A percentile compares a stretch with the other conserved stretches of the same genome.
Conservation (phyloP, 2,888 invertebrate species). For the Asteroscopus sphinx region DNA sequence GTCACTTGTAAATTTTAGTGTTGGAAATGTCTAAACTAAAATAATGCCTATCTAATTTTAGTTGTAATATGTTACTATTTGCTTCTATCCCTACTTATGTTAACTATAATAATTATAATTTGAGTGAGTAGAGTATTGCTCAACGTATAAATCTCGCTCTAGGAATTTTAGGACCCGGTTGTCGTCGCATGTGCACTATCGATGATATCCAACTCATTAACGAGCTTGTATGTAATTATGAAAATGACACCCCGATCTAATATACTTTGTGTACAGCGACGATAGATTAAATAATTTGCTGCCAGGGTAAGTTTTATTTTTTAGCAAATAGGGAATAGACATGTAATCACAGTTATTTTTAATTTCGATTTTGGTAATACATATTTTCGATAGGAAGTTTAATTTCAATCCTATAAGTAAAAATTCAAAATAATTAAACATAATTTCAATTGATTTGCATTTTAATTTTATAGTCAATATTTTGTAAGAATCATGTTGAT, state of each 20-base stretch:
- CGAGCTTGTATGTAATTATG: constrained; percentile 59
- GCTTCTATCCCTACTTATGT: constrained; percentile 69
- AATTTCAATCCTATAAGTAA: constrained; percentile 34
- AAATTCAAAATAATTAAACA: constrained; percentile 45
- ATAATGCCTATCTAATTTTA: constrained; percentile 75
- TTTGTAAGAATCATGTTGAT: constrained; percentile 57
- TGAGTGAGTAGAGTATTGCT: constrained; percentile 66
- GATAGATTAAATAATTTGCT: constrained; percentile 66
- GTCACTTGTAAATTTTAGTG: constrained; percentile 80
- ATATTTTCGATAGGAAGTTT: constrained; percentile 49
- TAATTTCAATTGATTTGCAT: constrained; percentile 58
- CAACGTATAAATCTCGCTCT: constrained; percentile 65
- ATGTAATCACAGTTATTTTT: constrained; percentile 72
- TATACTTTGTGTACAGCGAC: constrained; percentile 64
- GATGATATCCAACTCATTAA: constrained; percentile 66
- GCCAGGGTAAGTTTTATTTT: constrained; percentile 67
- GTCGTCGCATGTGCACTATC: constrained; percentile 65
- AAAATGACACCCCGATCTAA: constrained; percentile 54
- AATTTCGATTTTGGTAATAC: constrained; percentile 59
- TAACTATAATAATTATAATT: constrained; percentile 61
- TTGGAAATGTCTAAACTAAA: constrained; percentile 68
- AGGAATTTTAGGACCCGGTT: constrained; percentile 64
- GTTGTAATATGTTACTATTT: constrained; percentile 66
- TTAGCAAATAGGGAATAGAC: constrained; percentile 67
- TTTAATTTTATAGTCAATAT: constrained; percentile 61